Percentiles rank a stretch among this genome's conserved stretches.
Evolutionary conservation across 2,888 invertebrate species (phyloP).

Genomic region (Dicyrtoma fusca): DNA sequence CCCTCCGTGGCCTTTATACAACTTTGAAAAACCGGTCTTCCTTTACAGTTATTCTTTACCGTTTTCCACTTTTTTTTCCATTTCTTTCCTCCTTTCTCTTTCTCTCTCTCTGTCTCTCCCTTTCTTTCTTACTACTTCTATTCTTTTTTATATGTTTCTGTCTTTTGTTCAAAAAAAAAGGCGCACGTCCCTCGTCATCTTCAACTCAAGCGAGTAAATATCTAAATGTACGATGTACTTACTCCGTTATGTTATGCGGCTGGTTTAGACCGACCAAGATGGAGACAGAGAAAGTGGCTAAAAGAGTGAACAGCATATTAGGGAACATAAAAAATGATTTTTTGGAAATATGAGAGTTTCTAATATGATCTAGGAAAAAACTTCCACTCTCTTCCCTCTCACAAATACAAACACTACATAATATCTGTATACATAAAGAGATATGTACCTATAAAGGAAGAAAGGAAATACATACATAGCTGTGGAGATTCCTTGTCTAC

Average conservation of each 20-base stretch:
- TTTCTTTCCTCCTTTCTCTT: neutral
- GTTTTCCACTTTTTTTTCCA: neutral
- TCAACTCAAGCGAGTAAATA: too few relatives aligned
- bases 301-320: conserved; percentile 11
- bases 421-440: neutral
- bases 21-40: too few relatives aligned
- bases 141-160: neutral
- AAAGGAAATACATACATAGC: too few relatives aligned
- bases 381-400: neutral
- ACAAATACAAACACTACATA: neutral
- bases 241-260: too few relatives aligned
- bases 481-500: too few relatives aligned
- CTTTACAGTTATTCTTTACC: neutral
- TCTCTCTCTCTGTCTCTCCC: conserved; percentile 13
- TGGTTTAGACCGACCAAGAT: too few relatives aligned
- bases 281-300: neutral
- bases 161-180: too few relatives aligned
- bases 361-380: too few relatives aligned
- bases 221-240: too few relatives aligned
- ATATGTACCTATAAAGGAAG: neutral
- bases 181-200: too few relatives aligned
- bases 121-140: too few relatives aligned
- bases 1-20: neutral
- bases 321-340: conserved; percentile 29
- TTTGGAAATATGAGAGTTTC: conserved; percentile 25